Evolutionary conservation across 2,888 invertebrate genomes (phyloP).

Genomic region (Amiota mariae): DNA sequence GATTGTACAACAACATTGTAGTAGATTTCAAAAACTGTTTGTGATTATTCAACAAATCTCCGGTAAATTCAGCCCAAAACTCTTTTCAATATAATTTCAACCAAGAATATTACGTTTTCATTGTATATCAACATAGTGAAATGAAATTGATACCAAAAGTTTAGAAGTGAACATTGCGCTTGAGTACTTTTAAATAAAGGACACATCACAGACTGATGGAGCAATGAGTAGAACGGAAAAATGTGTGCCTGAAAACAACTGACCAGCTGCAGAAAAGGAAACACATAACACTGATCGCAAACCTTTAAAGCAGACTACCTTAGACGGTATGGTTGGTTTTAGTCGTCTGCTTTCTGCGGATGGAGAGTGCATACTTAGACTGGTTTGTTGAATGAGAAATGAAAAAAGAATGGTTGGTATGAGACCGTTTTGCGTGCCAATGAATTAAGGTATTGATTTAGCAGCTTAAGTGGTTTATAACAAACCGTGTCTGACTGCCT

Average conservation of each 20-base stretch:
- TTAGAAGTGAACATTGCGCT: too few species aligned
- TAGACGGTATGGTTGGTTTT: background rate
- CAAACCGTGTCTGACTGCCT: slow-evolving; percentile 13
- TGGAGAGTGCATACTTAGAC: slow-evolving; percentile 19
- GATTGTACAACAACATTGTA: too few species aligned
- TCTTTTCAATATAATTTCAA: too few species aligned
- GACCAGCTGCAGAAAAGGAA: background rate
- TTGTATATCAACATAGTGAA: too few species aligned
- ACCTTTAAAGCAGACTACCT: slow-evolving; percentile 14
- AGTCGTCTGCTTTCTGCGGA: background rate
- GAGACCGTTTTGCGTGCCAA: slow-evolving; percentile 52
- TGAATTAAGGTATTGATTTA: slow-evolving; percentile 66
- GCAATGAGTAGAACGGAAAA: slow-evolving; percentile 1
- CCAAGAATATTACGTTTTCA: too few species aligned
- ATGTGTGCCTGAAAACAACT: background rate
- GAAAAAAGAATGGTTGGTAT: slow-evolving; percentile 43
- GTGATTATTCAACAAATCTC: too few species aligned
- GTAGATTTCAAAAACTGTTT: too few species aligned
- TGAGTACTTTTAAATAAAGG: too few species aligned
- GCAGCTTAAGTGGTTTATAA: slow-evolving; percentile 31
- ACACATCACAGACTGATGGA: too few species aligned
- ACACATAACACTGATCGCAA: slow-evolving; percentile 2
- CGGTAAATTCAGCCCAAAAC: too few species aligned
- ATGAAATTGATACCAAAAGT: too few species aligned
- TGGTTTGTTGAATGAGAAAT: background rate